A percentile compares a stretch with the other conserved stretches of the same genome.
phyloP scores from a whole-genome alignment of 2,888 invertebrate genomes.

The Tanytarsus gracilentus region DNA sequence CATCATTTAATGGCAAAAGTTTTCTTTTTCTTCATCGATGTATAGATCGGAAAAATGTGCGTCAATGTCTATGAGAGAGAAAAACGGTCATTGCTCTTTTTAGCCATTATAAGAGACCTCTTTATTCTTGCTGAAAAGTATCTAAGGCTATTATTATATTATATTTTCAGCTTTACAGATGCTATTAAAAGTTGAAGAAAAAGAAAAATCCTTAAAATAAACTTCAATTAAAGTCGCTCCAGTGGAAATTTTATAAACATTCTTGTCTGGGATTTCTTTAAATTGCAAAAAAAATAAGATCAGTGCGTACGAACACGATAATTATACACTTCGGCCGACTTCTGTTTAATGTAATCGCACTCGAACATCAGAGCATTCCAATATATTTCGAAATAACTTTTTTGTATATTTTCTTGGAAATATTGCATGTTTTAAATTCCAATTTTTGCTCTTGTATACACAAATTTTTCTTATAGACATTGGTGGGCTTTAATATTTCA shows the following conservation, averaged over 20 bases:
- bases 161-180: neutral
- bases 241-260: neutral
- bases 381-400: slow-evolving; percentile 5
- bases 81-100: neutral
- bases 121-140: neutral
- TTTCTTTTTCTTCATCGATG: neutral
- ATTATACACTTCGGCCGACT: no score
- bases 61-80: neutral
- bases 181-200: neutral
- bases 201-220: slow-evolving; percentile 2
- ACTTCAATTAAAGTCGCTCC: neutral
- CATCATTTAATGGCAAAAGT: no score
- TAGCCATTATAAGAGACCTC: neutral
- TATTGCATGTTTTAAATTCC: neutral
- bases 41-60: neutral
- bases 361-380: neutral
- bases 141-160: neutral
- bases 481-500: neutral
- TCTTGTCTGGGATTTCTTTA: neutral
- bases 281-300: neutral
- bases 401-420: neutral
- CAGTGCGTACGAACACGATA: no score
- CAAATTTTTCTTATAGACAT: neutral
- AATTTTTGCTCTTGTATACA: neutral
- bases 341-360: slow-evolving; percentile 6